Percentiles rank a stretch among this genome's conserved stretches.
These are phyloP conservation scores for Lepidotrigona ventralis DNA, from an alignment of 1,140 invertebrate species.

Conservation along the genomic window DNA sequence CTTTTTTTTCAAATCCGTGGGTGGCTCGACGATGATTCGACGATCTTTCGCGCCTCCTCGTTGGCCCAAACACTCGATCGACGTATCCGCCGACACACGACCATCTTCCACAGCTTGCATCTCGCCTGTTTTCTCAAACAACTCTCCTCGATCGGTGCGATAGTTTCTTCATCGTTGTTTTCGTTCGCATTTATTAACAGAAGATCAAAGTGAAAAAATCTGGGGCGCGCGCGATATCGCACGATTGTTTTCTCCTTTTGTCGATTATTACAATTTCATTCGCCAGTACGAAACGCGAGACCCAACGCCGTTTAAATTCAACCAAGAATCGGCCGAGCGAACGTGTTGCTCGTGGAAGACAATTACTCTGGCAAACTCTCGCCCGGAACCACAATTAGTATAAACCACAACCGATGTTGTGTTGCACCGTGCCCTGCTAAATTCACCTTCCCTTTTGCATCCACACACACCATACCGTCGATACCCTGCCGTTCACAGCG, in stretches of 20 bases:
- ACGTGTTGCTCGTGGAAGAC: not conserved
- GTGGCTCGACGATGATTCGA: slow-evolving; percentile 64
- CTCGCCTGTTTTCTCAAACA: slow-evolving; percentile 35
- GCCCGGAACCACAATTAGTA: slow-evolving; percentile 2
- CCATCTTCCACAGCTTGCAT: not conserved
- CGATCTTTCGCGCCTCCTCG: slow-evolving; percentile 25
- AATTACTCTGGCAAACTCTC: not conserved
- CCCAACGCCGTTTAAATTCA: not conserved
- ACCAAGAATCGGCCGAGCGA: not conserved
- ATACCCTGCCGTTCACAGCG: not conserved
- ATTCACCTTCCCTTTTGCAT: slow-evolving; percentile 1
- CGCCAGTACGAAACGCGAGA: not conserved
- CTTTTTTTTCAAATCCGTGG: slow-evolving; percentile 45
- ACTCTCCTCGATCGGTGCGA: not conserved
- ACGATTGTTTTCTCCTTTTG: not conserved
- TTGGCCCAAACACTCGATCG: slow-evolving; percentile 50
- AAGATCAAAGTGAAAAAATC: not conserved
- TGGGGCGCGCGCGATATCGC: not conserved
- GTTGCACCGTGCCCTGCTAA: slow-evolving; percentile 1
- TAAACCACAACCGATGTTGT: not conserved
- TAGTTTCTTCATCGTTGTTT: not conserved
- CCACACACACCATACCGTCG: not conserved
- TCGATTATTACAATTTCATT: not conserved
- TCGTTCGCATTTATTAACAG: not conserved
- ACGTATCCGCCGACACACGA: slow-evolving; percentile 48